Base-by-base conservation (phyloP, 2,888 invertebrate species). In the Pecten maximus region DNA sequence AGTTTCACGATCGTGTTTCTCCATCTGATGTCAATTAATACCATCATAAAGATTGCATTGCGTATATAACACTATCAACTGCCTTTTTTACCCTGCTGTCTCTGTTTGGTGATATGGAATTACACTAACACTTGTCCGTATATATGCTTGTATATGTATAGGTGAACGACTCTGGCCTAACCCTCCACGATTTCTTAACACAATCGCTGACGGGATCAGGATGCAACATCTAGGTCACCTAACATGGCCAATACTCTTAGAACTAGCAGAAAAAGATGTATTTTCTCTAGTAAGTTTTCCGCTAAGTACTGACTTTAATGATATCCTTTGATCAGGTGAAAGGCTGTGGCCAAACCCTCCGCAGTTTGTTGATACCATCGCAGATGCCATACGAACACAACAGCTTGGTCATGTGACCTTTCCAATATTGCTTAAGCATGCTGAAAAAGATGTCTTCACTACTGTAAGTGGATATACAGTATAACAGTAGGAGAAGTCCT, bases 181-280 rank as follows among this genome's bases (percentile, higher is more conserved):
- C 48, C 96, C 96, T 16, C 96, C 97, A 0, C 92, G 94, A 90
- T 96, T 96, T 92, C 91, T 97, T 15, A 92, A 96, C 89, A 97
- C 97, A 10, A 96, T 97, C 40, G 97, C 97, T 19, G 97, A 97
- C 91, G 97, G 97, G n/a, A 97, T 97, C 40, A 94, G 97, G 40
- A 94, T 96, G 2, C 97, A 97, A 87, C 96, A 96, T 92, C 94
- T 97, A n/a, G 97, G 97, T 39, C 93, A 96, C 4, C 88, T 97
- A n/a, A 97, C 97, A 40, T 97, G 97, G 93, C 97, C 97, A 0
- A 96, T 97, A 40, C 92, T 97, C 54, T 94, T 96, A 40, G 95
- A 96, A 40, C 94, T 96, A 48, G 96, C 96, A 12, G 96, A 97
- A 91, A 95, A 96, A 88, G 94, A 96, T 35, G 97, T 97, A 0